These are phyloP conservation scores for Echiichthys vipera DNA, from an alignment of 2,797 vertebrate species.

Conservation along the genomic window DNA sequence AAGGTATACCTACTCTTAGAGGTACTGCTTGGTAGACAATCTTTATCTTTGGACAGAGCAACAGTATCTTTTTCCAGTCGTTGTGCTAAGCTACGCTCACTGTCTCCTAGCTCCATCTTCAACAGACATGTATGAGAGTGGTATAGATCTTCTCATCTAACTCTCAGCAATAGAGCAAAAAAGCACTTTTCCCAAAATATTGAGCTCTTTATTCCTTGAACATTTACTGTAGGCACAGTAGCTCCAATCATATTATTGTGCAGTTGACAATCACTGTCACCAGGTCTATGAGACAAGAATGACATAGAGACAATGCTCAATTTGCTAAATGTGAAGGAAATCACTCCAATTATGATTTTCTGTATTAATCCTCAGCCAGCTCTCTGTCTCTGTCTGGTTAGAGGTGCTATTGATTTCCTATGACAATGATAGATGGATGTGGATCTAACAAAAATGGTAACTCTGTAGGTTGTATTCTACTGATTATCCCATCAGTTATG, in stretches of 20 bases:
- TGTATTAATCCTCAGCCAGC: slow-evolving; percentile 23
- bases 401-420: slow-evolving; percentile 35
- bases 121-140: background rate
- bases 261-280: background rate
- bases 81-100: background rate
- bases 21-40: background rate
- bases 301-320: slow-evolving; percentile 7
- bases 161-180: background rate
- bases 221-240: background rate
- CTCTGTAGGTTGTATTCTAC: slow-evolving; percentile 31
- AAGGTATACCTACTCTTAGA: background rate
- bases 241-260: background rate
- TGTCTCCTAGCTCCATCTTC: background rate
- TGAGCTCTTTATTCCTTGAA: background rate
- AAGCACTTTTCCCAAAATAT: background rate
- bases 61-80: background rate
- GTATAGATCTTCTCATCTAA: background rate
- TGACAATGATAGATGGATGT: slow-evolving; percentile 41
- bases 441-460: slow-evolving; percentile 28
- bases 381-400: slow-evolving; percentile 16
- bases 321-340: slow-evolving; percentile 26
- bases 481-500: too few relatives aligned
- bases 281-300: background rate
- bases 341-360: slow-evolving; percentile 19
- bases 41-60: background rate